A percentile compares a stretch with the other conserved stretches of the same genome.
Conservation (phyloP, 2,888 invertebrate species). For the Strigamia transsilvanica region DNA sequence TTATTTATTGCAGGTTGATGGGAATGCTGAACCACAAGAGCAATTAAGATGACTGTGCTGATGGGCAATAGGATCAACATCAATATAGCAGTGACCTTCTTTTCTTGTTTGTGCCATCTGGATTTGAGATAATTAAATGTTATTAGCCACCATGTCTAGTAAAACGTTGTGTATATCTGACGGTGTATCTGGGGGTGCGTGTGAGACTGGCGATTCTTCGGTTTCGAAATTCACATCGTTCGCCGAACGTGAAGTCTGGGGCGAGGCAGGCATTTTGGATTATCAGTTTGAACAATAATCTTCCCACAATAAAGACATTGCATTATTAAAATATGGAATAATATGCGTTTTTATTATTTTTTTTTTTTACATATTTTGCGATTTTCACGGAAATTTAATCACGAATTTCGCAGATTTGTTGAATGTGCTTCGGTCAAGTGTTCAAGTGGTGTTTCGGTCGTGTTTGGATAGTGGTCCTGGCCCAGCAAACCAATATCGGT, state of each 20-base stretch:
- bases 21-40: neutral
- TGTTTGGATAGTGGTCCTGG: neutral
- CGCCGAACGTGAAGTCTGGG: neutral
- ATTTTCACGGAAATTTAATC: neutral
- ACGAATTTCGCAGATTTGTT: no score
- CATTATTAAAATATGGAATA: no score
- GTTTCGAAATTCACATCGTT: neutral
- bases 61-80: neutral
- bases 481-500: no score
- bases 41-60: neutral
- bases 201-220: neutral
- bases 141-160: no score
- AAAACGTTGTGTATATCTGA: neutral
- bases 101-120: slow-evolving; percentile 31
- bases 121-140: neutral
- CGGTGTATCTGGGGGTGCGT: neutral
- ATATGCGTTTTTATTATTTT: neutral
- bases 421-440: neutral
- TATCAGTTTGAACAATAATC: neutral
- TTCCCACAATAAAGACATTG: neutral
- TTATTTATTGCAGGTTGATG: neutral
- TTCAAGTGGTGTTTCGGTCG: neutral
- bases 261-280: neutral
- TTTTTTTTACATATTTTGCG: neutral
- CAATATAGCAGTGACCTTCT: neutral